These are phyloP conservation scores for Herminia tarsipennalis DNA, from an alignment of 2,888 invertebrate species.

Conservation along the genomic window DNA sequence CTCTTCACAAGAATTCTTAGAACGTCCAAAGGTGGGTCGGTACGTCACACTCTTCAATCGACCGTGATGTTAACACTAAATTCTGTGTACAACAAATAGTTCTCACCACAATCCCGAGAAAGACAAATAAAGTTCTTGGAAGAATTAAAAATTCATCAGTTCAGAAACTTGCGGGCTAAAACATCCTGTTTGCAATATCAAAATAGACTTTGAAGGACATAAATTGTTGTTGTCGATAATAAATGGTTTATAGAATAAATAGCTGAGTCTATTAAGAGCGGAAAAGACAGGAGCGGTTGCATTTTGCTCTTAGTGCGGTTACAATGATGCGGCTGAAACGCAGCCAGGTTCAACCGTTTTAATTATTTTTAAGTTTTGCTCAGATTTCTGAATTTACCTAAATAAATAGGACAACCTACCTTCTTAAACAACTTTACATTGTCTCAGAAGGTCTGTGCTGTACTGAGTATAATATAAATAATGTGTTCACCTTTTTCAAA, in stretches of 20 bases:
- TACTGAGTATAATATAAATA: too few relatives aligned
- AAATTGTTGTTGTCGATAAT: conserved; percentile 48
- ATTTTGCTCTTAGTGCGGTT: conserved; percentile 18
- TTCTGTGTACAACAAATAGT: conserved; percentile 52
- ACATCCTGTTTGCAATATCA: conserved; percentile 24
- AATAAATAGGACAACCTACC: too few relatives aligned
- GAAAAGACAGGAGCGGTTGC: conserved; percentile 37
- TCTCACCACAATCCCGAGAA: conserved; percentile 56
- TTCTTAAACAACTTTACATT: too few relatives aligned
- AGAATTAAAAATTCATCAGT: conserved; percentile 52
- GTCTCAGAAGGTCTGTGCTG: too few relatives aligned
- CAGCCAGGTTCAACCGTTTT: too few relatives aligned
- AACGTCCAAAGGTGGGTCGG: conserved; percentile 47
- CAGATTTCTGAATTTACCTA: too few relatives aligned
- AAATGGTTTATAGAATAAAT: conserved; percentile 49
- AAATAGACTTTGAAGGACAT: conserved; percentile 32
- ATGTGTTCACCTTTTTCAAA: too few relatives aligned
- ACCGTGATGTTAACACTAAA: conserved; percentile 57
- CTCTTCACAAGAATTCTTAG: conserved; percentile 42
- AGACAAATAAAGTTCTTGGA: conserved; percentile 60
- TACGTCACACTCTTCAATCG: conserved; percentile 56
- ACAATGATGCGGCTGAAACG: conserved; percentile 18
- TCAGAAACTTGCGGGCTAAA: conserved; percentile 27
- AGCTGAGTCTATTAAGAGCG: conserved; percentile 34
- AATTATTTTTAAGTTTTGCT: too few relatives aligned